Conservation (phyloP, 2,888 invertebrate genomes). For the Limnephilus rhombicus region DNA sequence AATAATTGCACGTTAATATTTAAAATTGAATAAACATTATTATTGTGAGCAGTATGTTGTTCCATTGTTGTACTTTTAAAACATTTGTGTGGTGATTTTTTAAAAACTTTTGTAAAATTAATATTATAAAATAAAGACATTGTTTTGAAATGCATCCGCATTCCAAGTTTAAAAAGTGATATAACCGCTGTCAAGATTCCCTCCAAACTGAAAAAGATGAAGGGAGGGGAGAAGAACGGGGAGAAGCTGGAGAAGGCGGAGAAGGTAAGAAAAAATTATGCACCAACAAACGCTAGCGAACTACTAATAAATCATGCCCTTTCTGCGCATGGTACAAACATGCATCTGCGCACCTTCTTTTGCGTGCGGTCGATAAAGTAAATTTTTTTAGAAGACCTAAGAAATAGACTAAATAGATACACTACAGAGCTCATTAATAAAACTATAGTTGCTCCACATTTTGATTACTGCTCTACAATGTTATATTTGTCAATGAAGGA, state of each 20-base stretch:
- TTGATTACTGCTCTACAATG: too few relatives aligned
- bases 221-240: slow-evolving; percentile 38
- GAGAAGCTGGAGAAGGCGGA: slow-evolving; percentile 18
- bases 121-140: slow-evolving; percentile 7
- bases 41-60: slow-evolving; percentile 26
- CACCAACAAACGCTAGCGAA: too few relatives aligned
- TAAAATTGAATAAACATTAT: slow-evolving; percentile 15
- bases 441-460: too few relatives aligned
- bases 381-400: too few relatives aligned
- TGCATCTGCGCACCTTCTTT: too few relatives aligned
- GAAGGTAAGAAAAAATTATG: neutral
- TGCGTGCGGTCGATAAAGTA: too few relatives aligned
- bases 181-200: slow-evolving; percentile 62
- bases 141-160: slow-evolving; percentile 47
- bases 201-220: slow-evolving; percentile 61
- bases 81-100: slow-evolving; percentile 35
- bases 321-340: too few relatives aligned
- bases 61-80: neutral
- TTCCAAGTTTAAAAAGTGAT: slow-evolving; percentile 48
- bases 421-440: too few relatives aligned
- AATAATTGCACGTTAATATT: slow-evolving; percentile 5
- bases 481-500: too few relatives aligned
- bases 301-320: too few relatives aligned
- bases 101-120: neutral
- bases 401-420: too few relatives aligned